These are phyloP conservation scores for Calidris pugnax DNA, from an alignment of 2,113 vertebrate species.

Conservation along the genomic window DNA sequence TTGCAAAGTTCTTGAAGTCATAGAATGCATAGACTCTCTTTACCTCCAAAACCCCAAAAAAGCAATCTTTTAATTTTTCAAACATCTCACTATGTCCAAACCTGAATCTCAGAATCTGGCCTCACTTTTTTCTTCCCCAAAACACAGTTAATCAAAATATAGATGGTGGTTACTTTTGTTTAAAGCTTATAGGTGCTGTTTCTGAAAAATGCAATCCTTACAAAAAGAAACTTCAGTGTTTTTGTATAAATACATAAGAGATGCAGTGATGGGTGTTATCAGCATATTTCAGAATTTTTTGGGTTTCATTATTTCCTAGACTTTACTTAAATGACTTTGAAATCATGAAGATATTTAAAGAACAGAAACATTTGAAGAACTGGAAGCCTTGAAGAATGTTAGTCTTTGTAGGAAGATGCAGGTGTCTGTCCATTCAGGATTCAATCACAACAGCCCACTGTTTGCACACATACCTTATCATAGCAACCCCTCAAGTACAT, in stretches of 20 bases:
- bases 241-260: not conserved
- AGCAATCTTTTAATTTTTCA: not conserved
- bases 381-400: not conserved
- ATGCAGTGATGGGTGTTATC: not conserved
- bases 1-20: not conserved
- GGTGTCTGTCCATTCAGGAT: not conserved
- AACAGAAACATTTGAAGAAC: not conserved
- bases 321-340: not conserved
- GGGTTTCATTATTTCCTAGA: not conserved
- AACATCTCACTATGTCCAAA: not conserved
- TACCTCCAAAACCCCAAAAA: not conserved
- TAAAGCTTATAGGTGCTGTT: not conserved
- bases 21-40: not conserved
- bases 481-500: not conserved
- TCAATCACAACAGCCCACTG: not conserved
- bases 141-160: not conserved
- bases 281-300: not conserved
- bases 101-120: not conserved
- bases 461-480: not conserved
- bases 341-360: not conserved
- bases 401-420: not conserved
- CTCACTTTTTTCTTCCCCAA: not conserved
- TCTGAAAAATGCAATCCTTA: not conserved
- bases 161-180: not conserved
- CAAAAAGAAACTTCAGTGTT: not conserved